Evolutionary conservation across 2,113 vertebrate species (phyloP).

Genomic region (Hirundichthys speculiger): DNA sequence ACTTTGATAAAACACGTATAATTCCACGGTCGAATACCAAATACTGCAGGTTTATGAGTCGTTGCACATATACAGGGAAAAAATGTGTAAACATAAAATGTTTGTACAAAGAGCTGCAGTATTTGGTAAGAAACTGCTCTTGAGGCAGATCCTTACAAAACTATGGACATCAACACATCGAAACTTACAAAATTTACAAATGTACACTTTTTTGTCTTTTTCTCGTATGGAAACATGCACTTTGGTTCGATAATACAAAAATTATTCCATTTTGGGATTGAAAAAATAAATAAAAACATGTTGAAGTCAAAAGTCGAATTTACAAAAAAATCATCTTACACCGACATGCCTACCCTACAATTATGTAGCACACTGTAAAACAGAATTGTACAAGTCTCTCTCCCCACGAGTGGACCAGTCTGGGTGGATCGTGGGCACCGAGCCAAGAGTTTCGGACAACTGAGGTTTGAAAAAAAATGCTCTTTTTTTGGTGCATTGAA

Average conservation of each 20-base stretch:
- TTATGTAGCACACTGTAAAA: conserved; percentile 56
- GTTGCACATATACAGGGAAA: conserved; percentile 61
- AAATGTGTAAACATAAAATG: conserved; percentile 66
- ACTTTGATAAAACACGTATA: conserved; percentile 78
- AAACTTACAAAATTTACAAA: conserved; percentile 80
- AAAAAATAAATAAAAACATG: conserved; percentile 84
- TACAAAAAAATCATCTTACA: conserved; percentile 75
- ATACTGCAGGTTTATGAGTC: conserved; percentile 71
- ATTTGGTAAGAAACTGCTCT: conserved; percentile 59
- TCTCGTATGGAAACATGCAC: conserved; percentile 77
- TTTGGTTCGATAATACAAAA: conserved; percentile 85
- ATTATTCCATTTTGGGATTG: conserved; percentile 59
- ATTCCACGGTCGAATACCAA: conserved; percentile 76
- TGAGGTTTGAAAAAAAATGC: conserved; percentile 59
- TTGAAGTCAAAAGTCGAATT: conserved; percentile 67
- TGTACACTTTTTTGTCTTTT: conserved; percentile 61
- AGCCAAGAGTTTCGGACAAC: conserved; percentile 56
- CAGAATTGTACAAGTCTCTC: conserved; percentile 49
- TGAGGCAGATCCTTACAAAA: conserved; percentile 74
- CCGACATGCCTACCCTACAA: conserved; percentile 71
- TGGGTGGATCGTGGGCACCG: conserved; percentile 41
- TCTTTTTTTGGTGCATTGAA: conserved; percentile 53
- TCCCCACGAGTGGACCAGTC: conserved; percentile 60
- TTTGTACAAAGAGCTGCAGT: conserved; percentile 83
- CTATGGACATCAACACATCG: conserved; percentile 77